These are phyloP conservation scores for Drosophila phalerata DNA, from an alignment of 2,888 invertebrate genomes.

Conservation along the genomic window DNA sequence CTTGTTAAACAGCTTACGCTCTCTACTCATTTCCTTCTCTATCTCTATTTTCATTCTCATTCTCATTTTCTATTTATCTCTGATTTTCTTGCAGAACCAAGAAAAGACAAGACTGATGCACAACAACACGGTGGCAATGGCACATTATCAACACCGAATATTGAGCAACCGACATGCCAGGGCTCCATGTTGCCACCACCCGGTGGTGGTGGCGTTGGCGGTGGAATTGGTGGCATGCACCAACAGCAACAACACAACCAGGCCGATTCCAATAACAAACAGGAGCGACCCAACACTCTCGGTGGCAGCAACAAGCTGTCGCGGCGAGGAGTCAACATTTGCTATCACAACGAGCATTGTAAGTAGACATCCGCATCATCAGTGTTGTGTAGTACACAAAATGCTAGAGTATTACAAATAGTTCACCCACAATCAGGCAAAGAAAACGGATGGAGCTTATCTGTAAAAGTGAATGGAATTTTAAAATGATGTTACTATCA, in stretches of 20 bases:
- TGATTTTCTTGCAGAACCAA: constrained; percentile 90
- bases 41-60: too few relatives aligned
- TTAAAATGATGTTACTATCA: not conserved
- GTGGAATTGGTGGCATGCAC: constrained; percentile 84
- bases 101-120: constrained; percentile 95
- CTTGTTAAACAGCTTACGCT: constrained; percentile 30
- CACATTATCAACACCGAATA: constrained; percentile 88
- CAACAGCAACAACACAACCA: constrained; percentile 62
- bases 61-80: constrained; percentile 11
- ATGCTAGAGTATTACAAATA: constrained; percentile 30
- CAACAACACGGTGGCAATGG: constrained; percentile 86
- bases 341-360: constrained; percentile 93
- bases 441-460: not conserved
- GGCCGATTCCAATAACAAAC: constrained; percentile 86
- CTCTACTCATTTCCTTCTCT: constrained; percentile 19
- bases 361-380: constrained; percentile 82
- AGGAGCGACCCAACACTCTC: constrained; percentile 93
- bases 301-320: constrained; percentile 91
- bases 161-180: constrained; percentile 86
- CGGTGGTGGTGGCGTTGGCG: constrained; percentile 86
- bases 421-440: constrained; percentile 4
- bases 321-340: constrained; percentile 89
- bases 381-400: constrained; percentile 1
- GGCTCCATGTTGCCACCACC: constrained; percentile 84
- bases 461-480: not conserved